Percentiles rank a stretch among this genome's conserved stretches.
phyloP scores from a whole-genome alignment of 35 echinoderm and acorn worm genomes.

The Ophiothrix spiculata region DNA sequence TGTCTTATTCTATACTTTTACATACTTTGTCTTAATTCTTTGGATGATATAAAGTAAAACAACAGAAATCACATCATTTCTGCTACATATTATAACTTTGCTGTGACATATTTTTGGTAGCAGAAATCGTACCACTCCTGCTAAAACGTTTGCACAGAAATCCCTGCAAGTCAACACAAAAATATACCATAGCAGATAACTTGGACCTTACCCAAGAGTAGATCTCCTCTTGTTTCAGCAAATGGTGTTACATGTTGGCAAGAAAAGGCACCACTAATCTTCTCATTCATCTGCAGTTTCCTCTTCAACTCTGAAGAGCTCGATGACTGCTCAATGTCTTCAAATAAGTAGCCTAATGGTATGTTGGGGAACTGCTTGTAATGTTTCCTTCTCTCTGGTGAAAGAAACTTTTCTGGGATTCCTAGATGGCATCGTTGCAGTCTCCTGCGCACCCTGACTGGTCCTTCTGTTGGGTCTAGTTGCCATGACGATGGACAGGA shows the following conservation, averaged over 20 bases:
- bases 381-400: slow-evolving; percentile 31
- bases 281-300: slow-evolving; percentile 89
- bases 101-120: no score
- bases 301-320: slow-evolving; percentile 82
- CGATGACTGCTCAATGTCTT: slow-evolving; percentile 44
- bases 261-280: slow-evolving; percentile 69
- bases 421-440: slow-evolving; percentile 80
- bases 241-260: slow-evolving; percentile 77
- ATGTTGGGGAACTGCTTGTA: slow-evolving; percentile 28
- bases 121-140: no score
- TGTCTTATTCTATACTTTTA: no score
- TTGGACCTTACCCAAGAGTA: slow-evolving; percentile 67
- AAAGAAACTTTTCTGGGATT: slow-evolving; percentile 63
- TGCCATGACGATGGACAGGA: slow-evolving; percentile 81
- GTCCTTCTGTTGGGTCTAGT: slow-evolving; percentile 92
- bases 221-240: slow-evolving; percentile 72
- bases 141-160: no score
- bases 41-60: no score
- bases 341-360: slow-evolving; percentile 73
- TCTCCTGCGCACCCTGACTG: slow-evolving; percentile 66
- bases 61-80: no score
- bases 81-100: no score
- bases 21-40: no score
- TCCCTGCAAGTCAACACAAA: no score
- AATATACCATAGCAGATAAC: background rate